Evolutionary conservation across 2,888 invertebrate genomes (phyloP), one percentile per base, ranked within the genome.

Genomic region (Drosophila macrospina): DNA sequence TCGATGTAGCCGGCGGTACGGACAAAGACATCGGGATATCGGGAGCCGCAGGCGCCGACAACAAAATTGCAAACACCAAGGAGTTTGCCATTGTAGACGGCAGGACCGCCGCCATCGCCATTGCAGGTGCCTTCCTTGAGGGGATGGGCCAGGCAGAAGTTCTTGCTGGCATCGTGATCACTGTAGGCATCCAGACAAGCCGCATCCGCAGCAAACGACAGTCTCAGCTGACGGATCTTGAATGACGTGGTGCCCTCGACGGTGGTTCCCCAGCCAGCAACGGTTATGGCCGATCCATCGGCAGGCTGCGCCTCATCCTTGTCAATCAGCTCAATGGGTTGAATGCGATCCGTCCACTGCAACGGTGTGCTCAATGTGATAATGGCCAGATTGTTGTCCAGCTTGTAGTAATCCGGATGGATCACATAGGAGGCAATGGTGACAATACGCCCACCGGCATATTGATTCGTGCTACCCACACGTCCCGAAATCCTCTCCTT

Each of bases 241-340:
- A 74, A 83, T 1, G 90, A 74, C 8, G 77, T 11, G 4, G 32
- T 60, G 7, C 78, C 82, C 1, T 83, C 72, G 0, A 48, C 51
- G n/a, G 81, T 86, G 36, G 60, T 48, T 4, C 92, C 92, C 92
- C 91, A 92, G 13, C 92, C 92, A n/a, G 89, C 83, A 2, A 92
- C 89, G 1, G 4, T 48, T 3, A 92, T 67, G 2, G 2, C n/a
- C 0, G 68, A 32, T 8, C 81, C 88, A 8, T 44, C 71, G 2
- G 75, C 69, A 4, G 91, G 87, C 51, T 74, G 51, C 0, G 74
- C 54, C 0, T 57, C 64, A 0, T 50, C 48, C 2, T 39, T 28
- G 1, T 47, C 78, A 5, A 74, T 73, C 13, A 91, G 57, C 8
- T 67, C 48, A 54, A 91, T 85, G n/a, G 71, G 54, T 2, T 73